Evolutionary conservation across 2,797 vertebrate genomes (phyloP), one percentile per base, ranked within the genome.

Genomic region (Sebastes nivosus): DNA sequence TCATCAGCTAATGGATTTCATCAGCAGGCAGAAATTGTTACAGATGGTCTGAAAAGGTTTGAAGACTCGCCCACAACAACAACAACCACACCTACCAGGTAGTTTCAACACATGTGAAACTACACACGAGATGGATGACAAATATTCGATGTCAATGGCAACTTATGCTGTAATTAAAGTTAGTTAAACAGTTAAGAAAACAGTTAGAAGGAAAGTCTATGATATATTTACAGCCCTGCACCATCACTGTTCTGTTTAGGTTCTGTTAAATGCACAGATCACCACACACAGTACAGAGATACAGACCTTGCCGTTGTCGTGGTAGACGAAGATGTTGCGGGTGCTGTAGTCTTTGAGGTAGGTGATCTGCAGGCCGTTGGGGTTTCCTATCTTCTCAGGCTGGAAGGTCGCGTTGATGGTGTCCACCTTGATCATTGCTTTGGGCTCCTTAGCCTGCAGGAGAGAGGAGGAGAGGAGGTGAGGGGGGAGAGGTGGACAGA

Each of bases 341-440:
- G 97, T 98, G 93, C 92, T 97, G 94, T 97, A 97, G 88, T 98
- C 97, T 93, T 97, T 98, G 73, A 98, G 94, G 92, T 97, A 98
- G 16, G 97, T 98, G 93, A 98, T 96, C 93, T 98, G 97, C 64
- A 98, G 92, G 24, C 97, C 97, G 64, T 97, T 96, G 60, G 96
- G 94, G 81, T 97, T 95, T 61, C 93, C 95, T 13, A 96, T 97
- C 91, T 98, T 98, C 71, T 93, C 96, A 1, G 97, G 97, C 81
- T 98, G 97, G 90, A 98, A 97, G 0, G 95, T 96, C n/a, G 97
- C 97, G 25, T 98, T 98, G 79, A 98, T 94, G 61, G 93, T 93
- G 93, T 97, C 97, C 91, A 98, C 95, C 91, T 97, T 98, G 80
- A 98, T 82, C 46, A 94, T 90, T 2, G 96, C 95, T 94, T 98